Conservation (phyloP, 2,888 invertebrate species). For the Argyra leucocephala region DNA sequence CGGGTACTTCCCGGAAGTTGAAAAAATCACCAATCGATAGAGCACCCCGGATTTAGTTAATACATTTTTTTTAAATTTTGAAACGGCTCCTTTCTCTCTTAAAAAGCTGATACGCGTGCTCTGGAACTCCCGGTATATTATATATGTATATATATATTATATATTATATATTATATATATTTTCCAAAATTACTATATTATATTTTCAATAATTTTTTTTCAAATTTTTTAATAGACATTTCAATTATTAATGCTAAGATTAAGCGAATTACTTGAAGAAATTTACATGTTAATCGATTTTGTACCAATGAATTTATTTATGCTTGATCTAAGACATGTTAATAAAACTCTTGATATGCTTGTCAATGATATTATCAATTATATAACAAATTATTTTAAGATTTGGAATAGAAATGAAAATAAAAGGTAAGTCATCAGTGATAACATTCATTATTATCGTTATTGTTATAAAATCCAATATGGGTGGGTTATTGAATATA, state of each 20-base stretch:
- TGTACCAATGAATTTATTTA: constrained; percentile 75
- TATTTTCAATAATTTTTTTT: not conserved
- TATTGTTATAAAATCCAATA: too few species aligned
- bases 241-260: constrained; percentile 58
- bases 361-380: constrained; percentile 39
- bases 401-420: constrained; percentile 56
- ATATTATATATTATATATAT: too few species aligned
- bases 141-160: too few species aligned
- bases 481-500: too few species aligned
- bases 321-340: constrained; percentile 53
- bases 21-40: too few species aligned
- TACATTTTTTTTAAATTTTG: too few species aligned
- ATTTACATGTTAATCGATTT: constrained; percentile 63
- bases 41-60: too few species aligned
- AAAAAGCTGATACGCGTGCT: too few species aligned
- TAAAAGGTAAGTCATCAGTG: constrained; percentile 54
- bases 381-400: constrained; percentile 40
- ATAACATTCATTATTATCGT: too few species aligned
- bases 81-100: too few species aligned
- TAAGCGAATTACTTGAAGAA: constrained; percentile 61
- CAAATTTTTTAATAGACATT: constrained; percentile 49
- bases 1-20: constrained; percentile 1
- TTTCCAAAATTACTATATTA: constrained; percentile 19
- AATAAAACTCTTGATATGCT: constrained; percentile 38
- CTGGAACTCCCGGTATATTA: too few species aligned